A percentile compares a stretch with the other conserved stretches of the same genome.
These are phyloP conservation scores for Mobula birostris DNA, from an alignment of 2,113 vertebrate genomes.

Conservation along the genomic window DNA sequence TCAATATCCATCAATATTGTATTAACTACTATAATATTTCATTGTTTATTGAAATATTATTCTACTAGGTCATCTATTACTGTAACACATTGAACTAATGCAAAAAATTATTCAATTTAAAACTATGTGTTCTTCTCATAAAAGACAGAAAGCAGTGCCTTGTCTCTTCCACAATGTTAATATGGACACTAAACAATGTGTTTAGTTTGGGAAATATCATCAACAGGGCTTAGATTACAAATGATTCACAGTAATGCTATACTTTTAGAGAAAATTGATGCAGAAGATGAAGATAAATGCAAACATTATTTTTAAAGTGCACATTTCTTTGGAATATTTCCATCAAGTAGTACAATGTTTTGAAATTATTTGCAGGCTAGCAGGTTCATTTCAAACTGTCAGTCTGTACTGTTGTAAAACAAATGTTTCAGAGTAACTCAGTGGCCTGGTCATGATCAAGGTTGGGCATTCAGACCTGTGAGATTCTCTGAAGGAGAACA, in stretches of 20 bases:
- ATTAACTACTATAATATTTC: slow-evolving; percentile 23
- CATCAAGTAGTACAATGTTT: neutral
- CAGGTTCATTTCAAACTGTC: neutral
- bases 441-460: neutral
- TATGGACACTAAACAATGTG: neutral
- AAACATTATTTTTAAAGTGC: neutral
- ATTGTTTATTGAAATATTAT: neutral
- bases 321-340: neutral
- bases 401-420: neutral
- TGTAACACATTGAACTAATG: neutral
- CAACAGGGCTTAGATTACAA: neutral
- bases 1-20: neutral
- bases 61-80: neutral
- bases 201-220: neutral
- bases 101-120: neutral
- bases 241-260: neutral
- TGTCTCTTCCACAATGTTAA: neutral
- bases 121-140: neutral
- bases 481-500: neutral
- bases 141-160: neutral
- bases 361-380: neutral
- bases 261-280: neutral
- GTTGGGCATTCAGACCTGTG: neutral
- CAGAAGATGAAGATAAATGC: neutral
- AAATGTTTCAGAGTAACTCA: neutral